Evolutionary conservation across 2,888 invertebrate genomes (phyloP), one percentile per base, ranked within the genome.

Genomic region (Spialia ferax): DNA sequence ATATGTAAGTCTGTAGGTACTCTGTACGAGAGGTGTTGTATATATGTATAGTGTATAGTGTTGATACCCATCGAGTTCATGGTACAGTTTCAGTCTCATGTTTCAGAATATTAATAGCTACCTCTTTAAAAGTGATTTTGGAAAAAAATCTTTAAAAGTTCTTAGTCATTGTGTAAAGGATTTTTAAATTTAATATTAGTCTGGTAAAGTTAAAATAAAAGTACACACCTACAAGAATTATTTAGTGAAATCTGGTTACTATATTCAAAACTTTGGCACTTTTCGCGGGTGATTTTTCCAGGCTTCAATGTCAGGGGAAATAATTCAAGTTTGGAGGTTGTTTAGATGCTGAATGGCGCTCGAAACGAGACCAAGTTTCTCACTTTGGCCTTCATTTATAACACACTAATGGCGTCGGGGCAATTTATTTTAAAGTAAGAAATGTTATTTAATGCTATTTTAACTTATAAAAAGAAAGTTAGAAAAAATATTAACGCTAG

Each of bases 281-380:
- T 56, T 56, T 20, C 10, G 23, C 15, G 45, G 32, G 20, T 0
- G 32, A 20, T 65, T 64, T 65, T 65, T 57, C 57, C 85, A 70
- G 71, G 75, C 85, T 81, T 88, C 88, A 88, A 84, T 84, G 86
- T 88, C 86, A 82, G 82, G 77, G 79, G 83, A 84, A 86, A 90
- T 88, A 85, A 84, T 83, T 88, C 85, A 86, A 82, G 85, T 65
- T 65, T 65, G 50, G 65, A 35, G 55, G 65, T 23, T 59, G 50
- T 65, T 65, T 65, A 52, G 50, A 50, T 38, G 65, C 10, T 59
- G 57, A 65, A 59, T 65, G 38, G 56, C 38, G 57, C 52, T 11
- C 29, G 22, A n/a, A 59, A 65, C 20, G 52, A 42, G 26, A 59
- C 59, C 59, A 59, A 65, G 26, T 65, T 65, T 65, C 65, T 22